phyloP scores from a whole-genome alignment of 2,888 invertebrate genomes.

The Cantharis flavilabris region DNA sequence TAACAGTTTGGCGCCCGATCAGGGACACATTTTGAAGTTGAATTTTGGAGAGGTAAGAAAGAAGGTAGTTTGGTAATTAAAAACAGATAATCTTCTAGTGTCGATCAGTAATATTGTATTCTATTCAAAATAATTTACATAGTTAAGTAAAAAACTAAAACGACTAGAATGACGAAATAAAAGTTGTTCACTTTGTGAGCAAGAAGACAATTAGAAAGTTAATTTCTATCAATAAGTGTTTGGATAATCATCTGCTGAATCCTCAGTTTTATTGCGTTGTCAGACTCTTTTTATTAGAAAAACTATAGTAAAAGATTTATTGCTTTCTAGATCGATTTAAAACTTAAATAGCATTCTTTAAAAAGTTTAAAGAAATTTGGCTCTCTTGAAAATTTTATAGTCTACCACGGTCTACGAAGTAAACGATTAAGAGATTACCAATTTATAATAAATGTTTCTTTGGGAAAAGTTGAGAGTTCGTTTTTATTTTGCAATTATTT shows the following conservation, averaged over 20 bases:
- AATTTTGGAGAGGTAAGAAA: too few relatives aligned
- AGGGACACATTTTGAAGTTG: too few relatives aligned
- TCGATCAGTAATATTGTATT: too few relatives aligned
- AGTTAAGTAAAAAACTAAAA: too few relatives aligned
- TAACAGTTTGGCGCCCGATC: too few relatives aligned
- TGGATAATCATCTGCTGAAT: slow-evolving; percentile 1
- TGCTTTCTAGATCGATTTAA: not conserved
- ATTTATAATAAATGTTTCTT: not conserved
- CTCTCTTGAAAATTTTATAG: not conserved
- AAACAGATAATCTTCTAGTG: too few relatives aligned
- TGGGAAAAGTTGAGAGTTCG: not conserved
- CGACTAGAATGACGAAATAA: not conserved
- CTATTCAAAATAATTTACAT: too few relatives aligned
- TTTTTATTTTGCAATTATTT: not conserved
- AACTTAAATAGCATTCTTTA: not conserved
- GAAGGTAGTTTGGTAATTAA: too few relatives aligned
- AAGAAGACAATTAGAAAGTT: not conserved
- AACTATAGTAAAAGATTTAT: slow-evolving; percentile 3
- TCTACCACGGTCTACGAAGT: not conserved
- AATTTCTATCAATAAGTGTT: not conserved
- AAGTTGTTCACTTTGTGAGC: not conserved
- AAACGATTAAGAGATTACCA: not conserved
- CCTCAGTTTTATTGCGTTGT: not conserved
- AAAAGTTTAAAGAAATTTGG: not conserved
- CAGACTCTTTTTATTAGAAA: slow-evolving; percentile 3